Conservation (phyloP, 2,888 invertebrate species). For the Pyrgus malvae region DNA sequence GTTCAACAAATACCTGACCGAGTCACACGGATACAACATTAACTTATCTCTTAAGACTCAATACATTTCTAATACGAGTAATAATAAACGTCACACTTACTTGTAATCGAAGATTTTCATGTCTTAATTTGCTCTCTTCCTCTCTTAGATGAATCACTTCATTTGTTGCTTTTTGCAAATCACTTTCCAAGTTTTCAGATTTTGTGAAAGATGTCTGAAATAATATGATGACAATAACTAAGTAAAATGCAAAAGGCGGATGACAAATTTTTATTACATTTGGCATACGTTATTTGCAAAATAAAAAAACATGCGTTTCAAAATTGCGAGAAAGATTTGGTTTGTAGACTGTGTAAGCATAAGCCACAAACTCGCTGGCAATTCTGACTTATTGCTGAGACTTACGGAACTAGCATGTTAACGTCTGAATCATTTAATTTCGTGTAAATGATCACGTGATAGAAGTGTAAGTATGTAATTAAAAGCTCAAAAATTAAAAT, state of each 20-base stretch:
- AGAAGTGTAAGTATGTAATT: no score
- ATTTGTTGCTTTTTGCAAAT: conserved; percentile 85
- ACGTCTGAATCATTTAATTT: no score
- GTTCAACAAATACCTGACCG: conserved; percentile 25
- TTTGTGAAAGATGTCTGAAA: conserved; percentile 67
- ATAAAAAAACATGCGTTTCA: conserved; percentile 13
- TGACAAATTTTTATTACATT: not conserved
- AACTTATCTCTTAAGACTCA: conserved; percentile 2
- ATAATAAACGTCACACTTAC: conserved; percentile 65
- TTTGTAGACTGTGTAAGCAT: not conserved
- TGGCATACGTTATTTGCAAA: conserved; percentile 18
- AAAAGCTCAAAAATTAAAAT: no score
- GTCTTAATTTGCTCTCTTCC: conserved; percentile 89
- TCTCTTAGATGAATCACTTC: conserved; percentile 90
- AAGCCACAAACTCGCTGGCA: not conserved
- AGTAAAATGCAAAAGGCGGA: conserved; percentile 23
- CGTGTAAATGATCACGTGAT: no score
- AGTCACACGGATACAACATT: conserved; percentile 26
- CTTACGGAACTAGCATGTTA: no score
- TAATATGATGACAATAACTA: conserved; percentile 23
- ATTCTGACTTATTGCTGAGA: no score
- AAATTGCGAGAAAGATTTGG: not conserved
- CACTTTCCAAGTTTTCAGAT: conserved; percentile 66
- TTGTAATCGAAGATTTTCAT: conserved; percentile 93
- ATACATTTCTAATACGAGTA: conserved; percentile 12